Conservation (phyloP, 2,888 invertebrate species). For the Linyphia triangularis region DNA sequence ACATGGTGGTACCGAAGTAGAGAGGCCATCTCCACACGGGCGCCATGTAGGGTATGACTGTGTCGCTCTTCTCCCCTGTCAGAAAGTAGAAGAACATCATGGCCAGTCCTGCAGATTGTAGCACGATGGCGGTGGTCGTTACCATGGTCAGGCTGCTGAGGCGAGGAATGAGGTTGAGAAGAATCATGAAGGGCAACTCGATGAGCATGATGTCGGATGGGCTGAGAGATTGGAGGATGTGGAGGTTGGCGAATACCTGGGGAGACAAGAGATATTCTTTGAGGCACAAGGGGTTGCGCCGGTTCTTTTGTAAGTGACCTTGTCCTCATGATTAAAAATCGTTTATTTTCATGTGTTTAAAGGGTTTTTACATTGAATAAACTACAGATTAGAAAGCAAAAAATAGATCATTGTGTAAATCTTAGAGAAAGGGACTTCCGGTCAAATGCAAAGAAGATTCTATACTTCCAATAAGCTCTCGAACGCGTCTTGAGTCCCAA, state of each 20-base stretch:
- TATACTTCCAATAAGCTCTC: too few relatives aligned
- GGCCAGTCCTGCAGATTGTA: slow-evolving; percentile 88
- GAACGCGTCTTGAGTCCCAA: too few relatives aligned
- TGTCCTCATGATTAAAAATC: too few relatives aligned
- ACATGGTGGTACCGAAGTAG: slow-evolving; percentile 96
- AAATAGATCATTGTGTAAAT: too few relatives aligned
- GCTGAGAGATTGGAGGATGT: neutral
- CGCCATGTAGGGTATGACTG: slow-evolving; percentile 78
- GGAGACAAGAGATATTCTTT: too few relatives aligned
- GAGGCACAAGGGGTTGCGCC: too few relatives aligned
- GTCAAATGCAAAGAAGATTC: too few relatives aligned
- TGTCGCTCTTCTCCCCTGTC: slow-evolving; percentile 86
- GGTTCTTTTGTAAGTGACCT: too few relatives aligned
- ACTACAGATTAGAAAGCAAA: too few relatives aligned
- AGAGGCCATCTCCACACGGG: slow-evolving; percentile 85
- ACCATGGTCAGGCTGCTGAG: slow-evolving; percentile 89
- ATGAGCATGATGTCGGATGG: neutral
- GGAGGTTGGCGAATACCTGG: slow-evolving; percentile 13
- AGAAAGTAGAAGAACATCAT: slow-evolving; percentile 92
- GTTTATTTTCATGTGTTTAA: too few relatives aligned
- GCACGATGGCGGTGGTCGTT: slow-evolving; percentile 89
- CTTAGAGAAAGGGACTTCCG: too few relatives aligned
- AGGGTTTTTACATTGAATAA: too few relatives aligned
- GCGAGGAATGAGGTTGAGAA: slow-evolving; percentile 82
- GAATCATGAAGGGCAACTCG: slow-evolving; percentile 75